Base-by-base conservation (phyloP, 2,113 vertebrate species). In the Antechinus stuartii region DNA sequence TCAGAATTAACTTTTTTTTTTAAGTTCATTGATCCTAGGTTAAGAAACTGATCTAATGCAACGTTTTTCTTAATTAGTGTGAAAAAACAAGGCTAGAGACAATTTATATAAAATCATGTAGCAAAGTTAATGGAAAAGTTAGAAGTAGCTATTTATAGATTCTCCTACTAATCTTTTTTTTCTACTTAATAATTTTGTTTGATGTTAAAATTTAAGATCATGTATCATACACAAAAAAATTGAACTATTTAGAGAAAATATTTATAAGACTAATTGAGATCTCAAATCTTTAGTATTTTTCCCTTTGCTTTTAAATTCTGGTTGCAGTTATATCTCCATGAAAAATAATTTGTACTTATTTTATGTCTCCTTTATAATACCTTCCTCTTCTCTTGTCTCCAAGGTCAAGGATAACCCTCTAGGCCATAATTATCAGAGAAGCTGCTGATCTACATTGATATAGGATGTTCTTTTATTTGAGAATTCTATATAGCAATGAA, bases 331-430 rank as follows among this genome's bases (percentile, higher is more conserved):
- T n/a, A 19, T 76, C 11, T 25, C 9, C 55, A 16, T 95, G 0
- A 68, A 95, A 52, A 84, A 0, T n/a, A 0, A 91, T 52, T 53
- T 57, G 0, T 96, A 42, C 47, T 35, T 91, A 42, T 8, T 93
- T 96, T 94, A 42, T 94, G n/a, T n/a, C 61, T 76, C 16, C 16
- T 56, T 46, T 94, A 61, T 95, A 94, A 97, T 56, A 94, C n/a
- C 95, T 91, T 8, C 50, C 68, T 30, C 53, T 94, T 94, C 24
- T 95, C 25, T 96, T 95, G 96, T 89, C 54, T 92, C 99, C 99
- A 98, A 54, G 98, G 98, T 42, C 99, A 98, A 93, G 47, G 47
- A 50, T 50, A 9, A 50, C 50, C 8, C 50, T 50, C 27, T 30
- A 30, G 3, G 27, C 61, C 61, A 76, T 76, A 76, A n/a, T 76